These are phyloP conservation scores for Synergus laeviventris DNA, from an alignment of 2,888 invertebrate genomes.

Conservation along the genomic window DNA sequence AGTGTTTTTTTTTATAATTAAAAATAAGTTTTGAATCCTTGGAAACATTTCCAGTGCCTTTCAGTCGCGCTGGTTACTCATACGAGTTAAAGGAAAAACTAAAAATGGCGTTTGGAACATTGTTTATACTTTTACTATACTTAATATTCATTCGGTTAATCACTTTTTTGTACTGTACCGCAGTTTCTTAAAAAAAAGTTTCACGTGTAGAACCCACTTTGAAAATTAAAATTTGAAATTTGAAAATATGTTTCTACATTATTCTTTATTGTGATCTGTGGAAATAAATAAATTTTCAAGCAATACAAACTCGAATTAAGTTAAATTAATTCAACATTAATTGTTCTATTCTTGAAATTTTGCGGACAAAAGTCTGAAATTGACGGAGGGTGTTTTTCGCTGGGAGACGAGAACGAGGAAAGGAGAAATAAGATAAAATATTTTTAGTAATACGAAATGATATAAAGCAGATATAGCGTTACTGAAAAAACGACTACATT, in stretches of 20 bases:
- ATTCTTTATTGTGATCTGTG: background rate
- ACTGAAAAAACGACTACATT: conserved; percentile 38
- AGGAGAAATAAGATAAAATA: conserved; percentile 56
- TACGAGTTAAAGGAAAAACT: background rate
- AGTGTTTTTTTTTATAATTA: background rate
- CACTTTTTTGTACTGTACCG: conserved; percentile 19
- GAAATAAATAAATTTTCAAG: background rate
- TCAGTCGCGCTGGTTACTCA: background rate
- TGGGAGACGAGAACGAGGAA: conserved; percentile 46
- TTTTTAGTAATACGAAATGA: conserved; percentile 60
- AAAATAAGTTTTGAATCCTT: background rate
- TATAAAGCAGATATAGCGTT: conserved; percentile 46
- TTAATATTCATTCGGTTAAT: background rate
- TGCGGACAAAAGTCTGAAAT: conserved; percentile 8
- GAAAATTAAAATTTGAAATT: background rate
- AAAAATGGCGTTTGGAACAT: conserved; percentile 46
- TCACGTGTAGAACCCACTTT: background rate
- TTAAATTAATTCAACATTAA: background rate
- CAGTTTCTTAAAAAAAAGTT: background rate
- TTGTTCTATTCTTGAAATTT: conserved; percentile 15
- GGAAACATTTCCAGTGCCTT: background rate
- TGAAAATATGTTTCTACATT: background rate
- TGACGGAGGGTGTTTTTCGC: conserved; percentile 25
- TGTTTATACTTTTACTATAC: conserved; percentile 48
- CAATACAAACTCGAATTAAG: background rate